phyloP scores from a whole-genome alignment of 2,113 vertebrate species.

The Nannospalax galili region DNA sequence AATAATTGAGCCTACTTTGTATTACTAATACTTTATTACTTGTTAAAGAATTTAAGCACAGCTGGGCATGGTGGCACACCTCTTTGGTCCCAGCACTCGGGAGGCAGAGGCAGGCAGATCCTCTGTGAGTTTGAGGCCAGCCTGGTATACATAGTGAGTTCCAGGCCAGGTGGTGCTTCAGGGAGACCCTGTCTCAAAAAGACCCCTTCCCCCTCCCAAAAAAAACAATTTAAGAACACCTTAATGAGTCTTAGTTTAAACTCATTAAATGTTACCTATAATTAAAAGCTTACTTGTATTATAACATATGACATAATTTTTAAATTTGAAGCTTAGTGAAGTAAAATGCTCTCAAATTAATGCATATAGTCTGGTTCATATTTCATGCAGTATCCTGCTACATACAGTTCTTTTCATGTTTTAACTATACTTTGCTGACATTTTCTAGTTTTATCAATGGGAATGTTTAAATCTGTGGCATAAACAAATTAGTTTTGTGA shows the following conservation, averaged over 20 bases:
- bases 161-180: no score
- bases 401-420: neutral
- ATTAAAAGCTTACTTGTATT: conserved; percentile 43
- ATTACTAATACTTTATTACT: conserved; percentile 49
- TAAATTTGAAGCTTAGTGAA: conserved; percentile 28
- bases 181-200: no score
- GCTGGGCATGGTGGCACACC: no score
- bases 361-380: neutral
- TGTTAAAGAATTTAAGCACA: conserved; percentile 54
- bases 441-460: conserved; percentile 48
- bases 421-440: conserved; percentile 1
- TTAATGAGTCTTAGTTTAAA: conserved; percentile 53
- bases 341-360: neutral
- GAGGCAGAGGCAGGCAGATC: no score
- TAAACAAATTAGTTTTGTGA: conserved; percentile 41
- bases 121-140: no score
- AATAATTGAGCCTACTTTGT: conserved; percentile 46
- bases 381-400: neutral
- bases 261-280: conserved; percentile 19
- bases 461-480: conserved; percentile 22
- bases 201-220: no score
- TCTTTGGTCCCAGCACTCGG: no score
- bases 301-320: conserved; percentile 45
- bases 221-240: no score
- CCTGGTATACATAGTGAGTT: no score